These are phyloP conservation scores for Phenacoccus solenopsis DNA, from an alignment of 1,140 invertebrate genomes.

Conservation along the genomic window DNA sequence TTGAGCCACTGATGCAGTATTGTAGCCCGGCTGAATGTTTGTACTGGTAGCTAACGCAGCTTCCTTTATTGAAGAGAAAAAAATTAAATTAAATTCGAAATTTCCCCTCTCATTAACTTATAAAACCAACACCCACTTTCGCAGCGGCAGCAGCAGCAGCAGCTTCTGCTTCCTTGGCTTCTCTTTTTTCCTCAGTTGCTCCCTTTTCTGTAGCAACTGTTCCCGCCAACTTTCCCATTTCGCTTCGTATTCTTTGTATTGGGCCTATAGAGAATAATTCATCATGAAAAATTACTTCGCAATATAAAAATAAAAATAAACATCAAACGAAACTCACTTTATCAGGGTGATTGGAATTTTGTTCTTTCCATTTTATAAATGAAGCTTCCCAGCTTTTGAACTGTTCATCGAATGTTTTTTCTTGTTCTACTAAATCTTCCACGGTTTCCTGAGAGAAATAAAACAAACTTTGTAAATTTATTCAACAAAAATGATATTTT, in stretches of 20 bases:
- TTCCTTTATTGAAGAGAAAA: not conserved
- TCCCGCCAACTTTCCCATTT: constrained; percentile 68
- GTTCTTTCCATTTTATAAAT: constrained; percentile 69
- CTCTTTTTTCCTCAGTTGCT: constrained; percentile 57
- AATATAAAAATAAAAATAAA: not conserved
- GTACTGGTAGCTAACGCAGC: constrained; percentile 5
- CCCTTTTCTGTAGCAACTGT: constrained; percentile 58
- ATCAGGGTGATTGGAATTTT: constrained; percentile 73
- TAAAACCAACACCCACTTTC: not conserved
- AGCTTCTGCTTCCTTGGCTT: constrained; percentile 20
- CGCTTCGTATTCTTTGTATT: constrained; percentile 66
- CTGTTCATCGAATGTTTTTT: constrained; percentile 64
- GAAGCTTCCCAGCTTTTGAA: constrained; percentile 74
- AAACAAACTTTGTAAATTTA: constrained; percentile 17
- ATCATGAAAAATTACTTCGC: not conserved
- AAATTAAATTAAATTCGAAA: not conserved
- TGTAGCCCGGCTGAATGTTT: not conserved
- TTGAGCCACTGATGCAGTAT: not conserved
- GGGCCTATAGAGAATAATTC: constrained; percentile 35
- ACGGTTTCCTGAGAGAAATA: constrained; percentile 25
- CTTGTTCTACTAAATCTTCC: constrained; percentile 43
- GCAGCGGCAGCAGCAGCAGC: constrained; percentile 19
- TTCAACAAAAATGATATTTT: constrained; percentile 6
- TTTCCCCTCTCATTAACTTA: not conserved
- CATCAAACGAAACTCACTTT: constrained; percentile 39